These are phyloP conservation scores for Nannoperca australis DNA, from an alignment of 2,797 vertebrate species.

Conservation along the genomic window DNA sequence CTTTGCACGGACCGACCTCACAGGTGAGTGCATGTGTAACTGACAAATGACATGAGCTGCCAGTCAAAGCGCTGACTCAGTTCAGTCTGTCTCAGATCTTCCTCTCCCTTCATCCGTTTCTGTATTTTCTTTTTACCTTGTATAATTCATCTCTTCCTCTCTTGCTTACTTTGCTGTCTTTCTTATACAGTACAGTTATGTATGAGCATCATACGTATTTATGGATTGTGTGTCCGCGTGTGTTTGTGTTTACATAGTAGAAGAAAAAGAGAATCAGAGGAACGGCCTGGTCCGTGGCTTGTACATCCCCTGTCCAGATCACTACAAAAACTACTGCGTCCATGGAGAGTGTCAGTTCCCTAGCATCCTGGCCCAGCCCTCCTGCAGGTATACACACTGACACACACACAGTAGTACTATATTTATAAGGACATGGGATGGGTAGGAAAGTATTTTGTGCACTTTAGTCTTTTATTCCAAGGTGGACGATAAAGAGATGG, in stretches of 20 bases:
- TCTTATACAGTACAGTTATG: background rate
- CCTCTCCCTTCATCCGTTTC: background rate
- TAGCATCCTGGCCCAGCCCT: slow-evolving; percentile 91
- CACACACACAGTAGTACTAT: slow-evolving; percentile 15
- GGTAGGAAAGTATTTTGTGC: background rate
- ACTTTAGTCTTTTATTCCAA: background rate
- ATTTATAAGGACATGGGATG: background rate
- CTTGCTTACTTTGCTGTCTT: background rate
- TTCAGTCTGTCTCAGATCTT: background rate
- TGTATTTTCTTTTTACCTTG: background rate
- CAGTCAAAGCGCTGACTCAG: slow-evolving; percentile 13
- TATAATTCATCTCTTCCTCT: slow-evolving; percentile 7
- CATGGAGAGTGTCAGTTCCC: slow-evolving; percentile 98
- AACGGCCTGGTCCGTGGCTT: slow-evolving; percentile 91
- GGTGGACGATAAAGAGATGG: background rate
- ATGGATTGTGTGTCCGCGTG: background rate
- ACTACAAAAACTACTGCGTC: slow-evolving; percentile 95
- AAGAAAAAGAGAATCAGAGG: slow-evolving; percentile 78
- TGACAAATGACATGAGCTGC: slow-evolving; percentile 22
- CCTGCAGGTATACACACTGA: slow-evolving; percentile 91
- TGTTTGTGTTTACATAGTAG: slow-evolving; percentile 50
- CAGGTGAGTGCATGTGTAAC: slow-evolving; percentile 84
- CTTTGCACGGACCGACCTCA: slow-evolving; percentile 92
- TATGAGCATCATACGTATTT: slow-evolving; percentile 15
- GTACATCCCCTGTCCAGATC: slow-evolving; percentile 95